A percentile compares a stretch with the other conserved stretches of the same genome.
Evolutionary conservation across 2,888 invertebrate genomes (phyloP).

Genomic region (Hypomecis punctinalis): DNA sequence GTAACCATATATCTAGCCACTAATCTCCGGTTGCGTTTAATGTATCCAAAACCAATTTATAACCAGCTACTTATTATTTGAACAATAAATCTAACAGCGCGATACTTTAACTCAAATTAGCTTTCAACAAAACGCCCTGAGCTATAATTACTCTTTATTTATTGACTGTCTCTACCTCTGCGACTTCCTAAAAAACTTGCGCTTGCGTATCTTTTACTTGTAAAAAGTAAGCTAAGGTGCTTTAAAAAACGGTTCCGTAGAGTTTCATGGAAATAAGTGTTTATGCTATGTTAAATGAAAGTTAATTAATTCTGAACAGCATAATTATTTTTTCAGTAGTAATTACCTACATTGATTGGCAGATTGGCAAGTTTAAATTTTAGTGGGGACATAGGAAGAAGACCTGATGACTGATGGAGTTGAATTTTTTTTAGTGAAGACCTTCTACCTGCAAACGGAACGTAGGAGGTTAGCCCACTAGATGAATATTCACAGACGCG

Average conservation of each 20-base stretch:
- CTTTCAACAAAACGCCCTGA: conserved; percentile 77
- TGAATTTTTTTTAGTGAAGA: no score
- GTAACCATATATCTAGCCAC: conserved; percentile 14
- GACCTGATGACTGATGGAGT: no score
- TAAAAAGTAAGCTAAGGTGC: not conserved
- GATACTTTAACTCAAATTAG: conserved; percentile 68
- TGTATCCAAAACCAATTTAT: conserved; percentile 42
- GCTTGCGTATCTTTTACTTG: not conserved
- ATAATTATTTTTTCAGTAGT: no score
- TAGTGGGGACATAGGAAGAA: no score
- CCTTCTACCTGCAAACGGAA: no score
- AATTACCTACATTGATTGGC: no score
- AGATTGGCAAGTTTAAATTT: no score
- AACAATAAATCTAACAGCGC: conserved; percentile 69
- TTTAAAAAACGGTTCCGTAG: not conserved
- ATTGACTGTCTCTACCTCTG: conserved; percentile 64
- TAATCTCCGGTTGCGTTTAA: conserved; percentile 36
- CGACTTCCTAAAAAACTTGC: conserved; percentile 40
- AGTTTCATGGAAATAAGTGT: no score
- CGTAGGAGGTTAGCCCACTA: no score
- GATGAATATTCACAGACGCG: no score
- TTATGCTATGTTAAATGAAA: no score
- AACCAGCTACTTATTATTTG: conserved; percentile 38
- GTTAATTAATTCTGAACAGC: no score
- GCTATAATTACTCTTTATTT: conserved; percentile 79